Conservation (phyloP, 2,113 vertebrate genomes). For the Phalacrocorax brasilianus region DNA sequence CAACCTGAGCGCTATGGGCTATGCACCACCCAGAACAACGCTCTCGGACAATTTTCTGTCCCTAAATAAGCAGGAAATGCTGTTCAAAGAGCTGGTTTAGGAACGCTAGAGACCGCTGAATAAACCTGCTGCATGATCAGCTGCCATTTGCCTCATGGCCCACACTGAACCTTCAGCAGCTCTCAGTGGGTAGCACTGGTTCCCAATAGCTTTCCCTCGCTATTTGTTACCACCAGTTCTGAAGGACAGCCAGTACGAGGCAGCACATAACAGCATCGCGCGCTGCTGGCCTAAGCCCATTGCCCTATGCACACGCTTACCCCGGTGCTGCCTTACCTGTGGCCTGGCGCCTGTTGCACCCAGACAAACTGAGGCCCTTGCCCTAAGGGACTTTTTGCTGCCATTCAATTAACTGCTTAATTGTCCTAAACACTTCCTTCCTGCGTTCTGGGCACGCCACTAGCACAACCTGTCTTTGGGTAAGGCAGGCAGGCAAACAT, state of each 20-base stretch:
- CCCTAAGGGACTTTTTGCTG: neutral
- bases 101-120: neutral
- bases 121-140: neutral
- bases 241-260: neutral
- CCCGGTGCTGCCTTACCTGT: neutral
- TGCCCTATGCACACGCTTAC: too few relatives aligned
- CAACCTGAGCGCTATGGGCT: fast-evolving
- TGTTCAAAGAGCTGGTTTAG: neutral
- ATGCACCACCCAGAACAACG: neutral
- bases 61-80: neutral
- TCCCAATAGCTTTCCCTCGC: neutral
- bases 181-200: fast-evolving
- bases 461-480: neutral
- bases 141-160: neutral
- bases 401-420: neutral
- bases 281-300: neutral
- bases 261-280: fast-evolving
- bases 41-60: neutral
- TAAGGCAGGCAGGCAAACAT: neutral
- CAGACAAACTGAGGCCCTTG: neutral
- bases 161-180: too few relatives aligned
- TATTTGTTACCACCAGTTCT: neutral
- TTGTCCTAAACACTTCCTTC: neutral
- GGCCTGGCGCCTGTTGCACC: neutral
- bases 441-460: neutral